phyloP scores from a whole-genome alignment of 2,797 vertebrate genomes.

The Moxostoma hubbsi region DNA sequence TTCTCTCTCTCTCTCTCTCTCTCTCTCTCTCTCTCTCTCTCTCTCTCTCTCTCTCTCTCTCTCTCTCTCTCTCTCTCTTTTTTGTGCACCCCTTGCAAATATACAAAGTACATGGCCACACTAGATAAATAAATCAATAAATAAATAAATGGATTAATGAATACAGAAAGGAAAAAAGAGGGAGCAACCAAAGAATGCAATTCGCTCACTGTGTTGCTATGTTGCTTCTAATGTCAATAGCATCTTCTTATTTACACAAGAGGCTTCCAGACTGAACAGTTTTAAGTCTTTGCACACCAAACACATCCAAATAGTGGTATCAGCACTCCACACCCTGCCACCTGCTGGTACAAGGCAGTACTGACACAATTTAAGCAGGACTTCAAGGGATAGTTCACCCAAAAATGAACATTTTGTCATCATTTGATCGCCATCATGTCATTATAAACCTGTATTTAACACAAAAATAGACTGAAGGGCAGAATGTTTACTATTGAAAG shows the following conservation, averaged over 20 bases:
- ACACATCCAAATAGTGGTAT: neutral
- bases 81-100: constrained; percentile 18
- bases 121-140: constrained; percentile 15
- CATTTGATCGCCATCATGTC: too few species aligned
- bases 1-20: too few species aligned
- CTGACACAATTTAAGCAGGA: neutral
- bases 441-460: too few species aligned
- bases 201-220: neutral
- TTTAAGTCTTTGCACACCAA: constrained; percentile 3
- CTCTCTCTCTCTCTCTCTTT: neutral
- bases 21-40: too few species aligned
- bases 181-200: neutral
- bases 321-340: constrained; percentile 56
- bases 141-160: neutral
- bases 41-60: too few species aligned
- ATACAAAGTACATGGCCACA: neutral
- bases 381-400: too few species aligned
- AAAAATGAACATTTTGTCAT: too few species aligned
- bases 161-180: constrained; percentile 5
- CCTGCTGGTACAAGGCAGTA: constrained; percentile 51
- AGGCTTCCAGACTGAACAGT: constrained; percentile 17
- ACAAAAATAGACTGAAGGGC: too few species aligned
- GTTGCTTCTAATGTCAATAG: constrained; percentile 5
- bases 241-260: constrained; percentile 38
- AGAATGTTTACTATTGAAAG: too few species aligned